Evolutionary conservation across 2,888 invertebrate species (phyloP), one percentile per base, ranked within the genome.

Genomic region (Leptopilina drosophilae): DNA sequence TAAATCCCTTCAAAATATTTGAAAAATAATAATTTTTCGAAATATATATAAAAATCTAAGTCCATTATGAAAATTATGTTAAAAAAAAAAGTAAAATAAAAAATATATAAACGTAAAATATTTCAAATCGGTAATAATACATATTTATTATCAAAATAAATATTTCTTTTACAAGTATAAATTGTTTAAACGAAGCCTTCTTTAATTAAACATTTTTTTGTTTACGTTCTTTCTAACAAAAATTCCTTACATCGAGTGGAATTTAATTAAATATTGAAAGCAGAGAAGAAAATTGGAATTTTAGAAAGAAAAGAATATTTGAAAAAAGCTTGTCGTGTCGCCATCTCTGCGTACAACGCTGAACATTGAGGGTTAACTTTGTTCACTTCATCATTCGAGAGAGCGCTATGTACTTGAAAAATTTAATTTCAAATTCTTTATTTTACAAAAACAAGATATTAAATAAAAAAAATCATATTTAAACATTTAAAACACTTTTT

Each of bases 341-440:
- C 90, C 90, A 88, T 88, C 90, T 91, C 84, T 90, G 82, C 76
- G 82, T 33, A 11, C 77, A 81, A 40, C 82, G 46, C 15, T 78
- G 87, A 90, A 90, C 88, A 73, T 11, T 14, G 62, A 64, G 77
- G 77, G 67, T 78, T 46, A 33, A 53, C 67, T 65, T 77, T 78
- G 79, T 80, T 79, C 20, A 78, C 80, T 80, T 81, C 78, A 77
- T 67, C 33, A 53, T 76, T 79, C 81, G 81, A 82, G 82, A 82
- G 81, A 77, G 82, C 82, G 82, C 81, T 80, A 59, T n/a, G 56
- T 40, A 40, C 73, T 59, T 33, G 56, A 73, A 73, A 73, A 66
- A 73, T 33, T n/a, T 33, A 53, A 20, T 9, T 40, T 14, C 5
- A 33, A n/a, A 73, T 15, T 33, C 9, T 26, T 11, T 2, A 26